phyloP scores from a whole-genome alignment of 2,888 invertebrate species.

The Harpagoxenus sublaevis region DNA sequence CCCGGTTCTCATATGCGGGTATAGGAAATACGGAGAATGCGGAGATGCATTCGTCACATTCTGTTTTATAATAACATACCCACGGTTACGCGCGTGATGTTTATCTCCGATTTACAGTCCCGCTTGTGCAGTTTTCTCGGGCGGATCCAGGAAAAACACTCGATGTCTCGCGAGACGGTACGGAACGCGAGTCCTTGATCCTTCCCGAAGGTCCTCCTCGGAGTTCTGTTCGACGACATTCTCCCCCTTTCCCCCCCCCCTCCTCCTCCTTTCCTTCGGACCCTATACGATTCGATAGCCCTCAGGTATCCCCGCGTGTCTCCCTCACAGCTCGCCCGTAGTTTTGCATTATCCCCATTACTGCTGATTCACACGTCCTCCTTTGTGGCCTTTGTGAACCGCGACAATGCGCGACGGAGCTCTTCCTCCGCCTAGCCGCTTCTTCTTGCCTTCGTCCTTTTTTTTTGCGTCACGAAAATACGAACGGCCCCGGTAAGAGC shows the following conservation, averaged over 20 bases:
- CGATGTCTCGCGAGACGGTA: constrained; percentile 3
- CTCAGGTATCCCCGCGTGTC: constrained; percentile 52
- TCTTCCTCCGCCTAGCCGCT: constrained; percentile 61
- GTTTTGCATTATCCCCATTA: constrained; percentile 85
- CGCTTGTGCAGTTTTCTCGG: constrained; percentile 4
- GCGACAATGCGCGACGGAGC: constrained; percentile 81
- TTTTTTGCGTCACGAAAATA: constrained; percentile 74
- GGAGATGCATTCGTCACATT: not conserved
- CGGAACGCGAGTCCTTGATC: constrained; percentile 23
- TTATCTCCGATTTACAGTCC: constrained; percentile 29
- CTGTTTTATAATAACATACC: constrained; percentile 9
- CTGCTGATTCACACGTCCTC: constrained; percentile 85
- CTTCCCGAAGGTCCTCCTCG: constrained; percentile 11
- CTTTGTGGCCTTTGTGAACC: constrained; percentile 83
- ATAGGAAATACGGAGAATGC: not conserved
- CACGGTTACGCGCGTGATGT: constrained; percentile 9
- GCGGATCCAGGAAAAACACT: constrained; percentile 45
- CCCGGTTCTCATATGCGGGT: not conserved
- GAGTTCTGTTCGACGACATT: constrained; percentile 33
- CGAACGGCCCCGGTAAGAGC: constrained; percentile 73
- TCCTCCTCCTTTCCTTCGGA: constrained; percentile 45
- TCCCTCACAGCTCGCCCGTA: constrained; percentile 73
- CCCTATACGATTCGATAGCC: constrained; percentile 59
- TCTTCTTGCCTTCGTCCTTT: constrained; percentile 47
- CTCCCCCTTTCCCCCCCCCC: constrained; percentile 6